Evolutionary conservation across 1,140 invertebrate species (phyloP), one percentile per base, ranked within the genome.

Genomic region (Apis dorsata): DNA sequence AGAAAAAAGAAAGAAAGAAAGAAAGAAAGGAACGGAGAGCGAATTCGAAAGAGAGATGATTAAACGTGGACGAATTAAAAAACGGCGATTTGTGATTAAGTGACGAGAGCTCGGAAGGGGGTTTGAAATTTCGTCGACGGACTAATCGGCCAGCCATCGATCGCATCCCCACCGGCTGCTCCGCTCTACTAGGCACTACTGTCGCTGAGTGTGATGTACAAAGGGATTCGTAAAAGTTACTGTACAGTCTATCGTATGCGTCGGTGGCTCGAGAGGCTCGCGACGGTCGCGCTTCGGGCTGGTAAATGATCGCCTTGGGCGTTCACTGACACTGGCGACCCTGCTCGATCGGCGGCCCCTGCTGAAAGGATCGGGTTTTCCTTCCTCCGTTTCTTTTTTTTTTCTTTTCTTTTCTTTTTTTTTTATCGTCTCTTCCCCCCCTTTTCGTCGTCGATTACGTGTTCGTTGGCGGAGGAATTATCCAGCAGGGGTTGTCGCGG

Each of bases 211-310:
- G 62, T 75, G 73, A 51, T 84, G 81, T 87, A 84, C 72, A 87
- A 86, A 87, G 83, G 77, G 74, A 86, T 75, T 73, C 77, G 59
- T 84, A 84, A 86, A 87, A 86, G 81, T 80, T 84, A 87, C 77
- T 79, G 83, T 86, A 85, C 79, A 86, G 73, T 86, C 81, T 86
- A 86, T 86, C 59, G 49, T 80, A 80, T 65, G 77, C 78, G 60
- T 87, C 71, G 60, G 73, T 83, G 74, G 60, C 66, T 66, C 21
- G 15, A 44, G 60, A 57, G 76, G 85, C 86, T 63, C 85, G 85
- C 81, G 76, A 85, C 24, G 81, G 62, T 68, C 66, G 44, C 24
- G 44, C 24, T 34, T 51, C 21, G 21, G 9, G 69, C 17, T 66
- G 53, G 55, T n/a, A n/a, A 69, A 81, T 66, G 79, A 81, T 81